Evolutionary conservation across 2,113 vertebrate species (phyloP), one percentile per base, ranked within the genome.

Genomic region (Trinectes maculatus): DNA sequence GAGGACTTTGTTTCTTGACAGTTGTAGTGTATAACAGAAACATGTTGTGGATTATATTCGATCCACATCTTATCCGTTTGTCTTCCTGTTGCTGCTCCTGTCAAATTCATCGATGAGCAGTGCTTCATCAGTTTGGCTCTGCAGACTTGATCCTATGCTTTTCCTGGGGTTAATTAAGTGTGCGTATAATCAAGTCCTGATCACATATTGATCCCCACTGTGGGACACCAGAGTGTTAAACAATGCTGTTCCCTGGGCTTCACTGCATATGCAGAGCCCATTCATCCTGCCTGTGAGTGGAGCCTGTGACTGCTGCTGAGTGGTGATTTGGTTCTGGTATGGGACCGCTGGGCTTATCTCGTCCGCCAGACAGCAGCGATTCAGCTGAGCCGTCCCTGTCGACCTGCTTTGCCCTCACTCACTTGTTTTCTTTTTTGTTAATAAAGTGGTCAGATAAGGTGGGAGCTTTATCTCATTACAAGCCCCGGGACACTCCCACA

Each of bases 371-470:
- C 86, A 79, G 83, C 84, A 51, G 74, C 51, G 72, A 82, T 88
- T 85, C 77, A 81, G 75, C 54, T 69, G 80, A 86, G 76, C 72
- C 28, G 26, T 87, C 87, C 84, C 81, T 53, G 53, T 74, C 62
- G 73, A 83, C 77, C 87, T 16, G 26, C 74, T 79, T 71, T 76
- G 57, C 69, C 81, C 88, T 82, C 70, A 19, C 77, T 67, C 68
- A 46, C 59, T 83, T 78, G 75, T 84, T 86, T 84, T 77, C 60
- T 83, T 80, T 84, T 88, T 82, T 77, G 59, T 87, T 91, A 91
- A 90, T 90, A 89, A 88, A 89, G 83, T 80, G 84, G 81, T 89
- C 77, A 77, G 90, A 92, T 90, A 91, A 90, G 89, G 78, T 73
- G 43, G 55, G 48, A 25, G 68, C 84, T 81, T 88, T 87, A 87